Evolutionary conservation across 2,113 vertebrate species (phyloP).

Genomic region (Amphilophus citrinellus): DNA sequence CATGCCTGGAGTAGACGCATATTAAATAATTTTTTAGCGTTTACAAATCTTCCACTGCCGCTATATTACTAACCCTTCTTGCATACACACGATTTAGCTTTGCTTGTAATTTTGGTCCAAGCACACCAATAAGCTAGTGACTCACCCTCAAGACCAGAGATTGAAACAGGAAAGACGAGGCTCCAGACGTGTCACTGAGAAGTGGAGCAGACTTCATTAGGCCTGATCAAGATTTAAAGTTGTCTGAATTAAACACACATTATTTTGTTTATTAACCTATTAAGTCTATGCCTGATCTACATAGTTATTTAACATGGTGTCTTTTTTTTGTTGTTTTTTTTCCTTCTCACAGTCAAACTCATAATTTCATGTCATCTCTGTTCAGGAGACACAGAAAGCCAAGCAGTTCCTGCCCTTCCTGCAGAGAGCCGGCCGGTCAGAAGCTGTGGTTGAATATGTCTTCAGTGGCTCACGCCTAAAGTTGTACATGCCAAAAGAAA

Average conservation of each 20-base stretch:
- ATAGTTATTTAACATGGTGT: not conserved
- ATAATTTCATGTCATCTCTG: not conserved
- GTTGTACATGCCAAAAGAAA: constrained; percentile 98
- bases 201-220: constrained; percentile 50
- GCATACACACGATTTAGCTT: constrained; percentile 58
- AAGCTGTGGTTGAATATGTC: constrained; percentile 96
- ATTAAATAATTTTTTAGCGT: constrained; percentile 35
- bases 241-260: constrained; percentile 23
- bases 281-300: not conserved
- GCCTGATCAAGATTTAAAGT: constrained; percentile 18
- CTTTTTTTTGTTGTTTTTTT: too few species aligned
- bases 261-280: not conserved
- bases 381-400: constrained; percentile 95
- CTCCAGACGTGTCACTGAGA: constrained; percentile 44
- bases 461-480: constrained; percentile 98
- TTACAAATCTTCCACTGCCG: constrained; percentile 44
- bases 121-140: constrained; percentile 55
- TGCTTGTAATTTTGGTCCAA: constrained; percentile 61
- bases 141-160: constrained; percentile 61
- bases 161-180: constrained; percentile 29
- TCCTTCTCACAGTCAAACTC: not conserved
- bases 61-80: constrained; percentile 42
- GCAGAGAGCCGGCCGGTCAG: constrained; percentile 94
- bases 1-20: constrained; percentile 48
- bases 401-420: constrained; percentile 98